Evolutionary conservation across 2,113 vertebrate genomes (phyloP).

Genomic region (Muscicapa adusta): DNA sequence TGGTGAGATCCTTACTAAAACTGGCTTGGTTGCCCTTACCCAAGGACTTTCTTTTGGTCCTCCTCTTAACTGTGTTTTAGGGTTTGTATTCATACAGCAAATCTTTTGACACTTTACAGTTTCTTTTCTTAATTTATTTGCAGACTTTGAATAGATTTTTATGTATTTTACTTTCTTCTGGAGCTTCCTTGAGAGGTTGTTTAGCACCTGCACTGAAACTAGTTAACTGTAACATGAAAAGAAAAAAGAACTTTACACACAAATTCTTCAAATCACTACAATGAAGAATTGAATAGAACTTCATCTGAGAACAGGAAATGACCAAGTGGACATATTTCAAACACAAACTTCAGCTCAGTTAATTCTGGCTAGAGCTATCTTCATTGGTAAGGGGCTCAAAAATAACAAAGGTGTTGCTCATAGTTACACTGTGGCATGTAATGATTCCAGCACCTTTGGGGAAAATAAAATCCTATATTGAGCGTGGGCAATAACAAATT

Average conservation of each 20-base stretch:
- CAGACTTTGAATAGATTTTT: constrained; percentile 73
- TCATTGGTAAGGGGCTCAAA: constrained; percentile 59
- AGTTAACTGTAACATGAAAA: constrained; percentile 70
- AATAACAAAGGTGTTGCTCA: constrained; percentile 53
- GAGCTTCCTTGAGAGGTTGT: constrained; percentile 80
- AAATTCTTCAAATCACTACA: constrained; percentile 65
- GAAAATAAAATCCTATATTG: constrained; percentile 44
- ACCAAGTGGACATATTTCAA: constrained; percentile 74
- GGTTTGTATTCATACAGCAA: constrained; percentile 57
- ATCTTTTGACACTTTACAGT: constrained; percentile 71
- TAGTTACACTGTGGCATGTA: constrained; percentile 63
- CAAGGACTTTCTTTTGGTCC: constrained; percentile 33
- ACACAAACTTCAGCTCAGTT: constrained; percentile 70
- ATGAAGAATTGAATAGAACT: constrained; percentile 51
- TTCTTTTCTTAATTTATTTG: constrained; percentile 78
- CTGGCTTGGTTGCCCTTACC: constrained; percentile 26
- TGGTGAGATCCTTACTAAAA: not conserved
- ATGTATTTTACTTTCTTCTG: constrained; percentile 74
- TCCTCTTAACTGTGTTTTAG: constrained; percentile 52
- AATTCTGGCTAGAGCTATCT: constrained; percentile 75
- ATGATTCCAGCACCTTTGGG: constrained; percentile 65
- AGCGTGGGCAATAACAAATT: constrained; percentile 66
- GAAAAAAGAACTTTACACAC: constrained; percentile 61
- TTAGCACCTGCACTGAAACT: constrained; percentile 80
- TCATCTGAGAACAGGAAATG: constrained; percentile 54